Percentiles rank a stretch among this genome's conserved stretches.
Conservation (phyloP, 2,797 vertebrate genomes). For the Balearica regulorum region DNA sequence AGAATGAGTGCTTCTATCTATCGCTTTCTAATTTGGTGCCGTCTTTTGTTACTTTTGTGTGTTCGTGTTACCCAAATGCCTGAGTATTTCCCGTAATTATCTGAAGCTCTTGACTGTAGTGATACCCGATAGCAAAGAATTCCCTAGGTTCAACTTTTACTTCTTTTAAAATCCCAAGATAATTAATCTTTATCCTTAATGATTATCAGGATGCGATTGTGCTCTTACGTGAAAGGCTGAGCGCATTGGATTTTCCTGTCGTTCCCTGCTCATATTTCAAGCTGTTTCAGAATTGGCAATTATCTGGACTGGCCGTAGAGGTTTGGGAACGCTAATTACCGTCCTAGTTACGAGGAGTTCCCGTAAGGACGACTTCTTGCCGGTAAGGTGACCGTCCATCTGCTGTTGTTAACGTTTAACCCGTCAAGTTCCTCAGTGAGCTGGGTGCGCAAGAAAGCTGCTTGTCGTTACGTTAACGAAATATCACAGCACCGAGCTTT, state of each 20-base stretch:
- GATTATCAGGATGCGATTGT: neutral
- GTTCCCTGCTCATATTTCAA: neutral
- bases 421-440: neutral
- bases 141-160: neutral
- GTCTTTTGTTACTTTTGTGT: neutral
- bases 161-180: neutral
- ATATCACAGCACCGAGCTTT: neutral
- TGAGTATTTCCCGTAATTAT: neutral
- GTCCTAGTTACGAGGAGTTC: accelerated
- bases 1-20: neutral
- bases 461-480: neutral
- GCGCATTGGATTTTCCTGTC: neutral
- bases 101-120: neutral
- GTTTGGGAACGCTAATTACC: neutral
- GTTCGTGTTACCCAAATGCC: neutral
- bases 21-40: neutral
- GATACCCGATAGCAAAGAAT: neutral
- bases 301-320: neutral
- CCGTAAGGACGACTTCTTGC: neutral
- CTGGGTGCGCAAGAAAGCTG: neutral
- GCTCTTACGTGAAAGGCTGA: neutral
- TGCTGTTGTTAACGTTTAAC: neutral
- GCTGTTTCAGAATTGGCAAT: neutral
- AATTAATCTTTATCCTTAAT: neutral
- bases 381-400: neutral